Base-by-base conservation (phyloP, 1,140 invertebrate genomes). In the Acromyrmex echinatior region DNA sequence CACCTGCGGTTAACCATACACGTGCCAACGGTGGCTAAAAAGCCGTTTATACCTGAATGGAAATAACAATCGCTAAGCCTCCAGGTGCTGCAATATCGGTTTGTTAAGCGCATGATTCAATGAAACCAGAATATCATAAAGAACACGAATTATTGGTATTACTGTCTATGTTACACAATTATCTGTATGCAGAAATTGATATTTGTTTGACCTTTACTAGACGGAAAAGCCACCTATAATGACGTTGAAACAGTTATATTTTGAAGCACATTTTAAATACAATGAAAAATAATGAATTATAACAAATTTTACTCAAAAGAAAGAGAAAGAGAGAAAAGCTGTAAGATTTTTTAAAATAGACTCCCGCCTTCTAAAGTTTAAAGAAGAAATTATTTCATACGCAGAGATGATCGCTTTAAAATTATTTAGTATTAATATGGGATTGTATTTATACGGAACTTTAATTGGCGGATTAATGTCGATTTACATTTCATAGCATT, bases 51-150 rank as follows among this genome's bases (percentile, higher is more conserved):
- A 35, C 18, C 62, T 16, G 70, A 21, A 70, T 58, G n/a, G 31
- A 81, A 74, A 49, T 60, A 60, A 53, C 66, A 82, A 31, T 70
- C 58, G 68, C 21, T 73, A 73, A 82, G 56, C 80, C 80, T 62
- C 3, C 56, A 56, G 68, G 4, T 28, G 39, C 39, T 60, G 53
- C 51, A 18, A 62, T 74, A 31, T 82, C 10, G 49, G n/a, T 49
- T 45, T 9, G 3, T n/a, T 81, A 39, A 14, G 21, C 62, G 28
- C 21, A 16, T 10, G 1, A 4, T 35, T 35, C n/a, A 21, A 35
- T 35, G 28, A 53, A 66, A 51, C 25, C 14, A 16, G 16, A 16
- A n/a, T 49, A 10, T 70, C 14, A 28, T 16, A 35, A 82, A 35
- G 39, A 18, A 62, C 16, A 18, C 31, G 10, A 28, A 51, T 21